A percentile compares a stretch with the other conserved stretches of the same genome.
Conservation (phyloP, 2,888 invertebrate genomes). For the Colletes collaris region DNA sequence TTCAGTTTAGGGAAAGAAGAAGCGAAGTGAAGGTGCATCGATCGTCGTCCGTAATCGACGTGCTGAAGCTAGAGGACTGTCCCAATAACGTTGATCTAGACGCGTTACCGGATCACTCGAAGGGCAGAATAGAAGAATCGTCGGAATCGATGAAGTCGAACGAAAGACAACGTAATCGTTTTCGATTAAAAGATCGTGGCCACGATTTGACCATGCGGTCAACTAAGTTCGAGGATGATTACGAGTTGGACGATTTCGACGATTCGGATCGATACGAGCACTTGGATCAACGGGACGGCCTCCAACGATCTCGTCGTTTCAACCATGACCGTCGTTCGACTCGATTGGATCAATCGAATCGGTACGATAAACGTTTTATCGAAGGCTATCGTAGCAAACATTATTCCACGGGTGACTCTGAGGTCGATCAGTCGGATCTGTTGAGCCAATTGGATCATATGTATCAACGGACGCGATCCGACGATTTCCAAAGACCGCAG, state of each 20-base stretch:
- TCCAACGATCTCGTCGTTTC: background rate
- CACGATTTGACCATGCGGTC: background rate
- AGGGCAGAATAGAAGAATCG: background rate
- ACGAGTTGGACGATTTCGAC: background rate
- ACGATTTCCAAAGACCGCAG: too few species aligned
- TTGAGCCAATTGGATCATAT: background rate
- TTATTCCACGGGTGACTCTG: background rate
- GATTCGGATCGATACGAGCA: background rate
- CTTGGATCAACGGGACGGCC: background rate
- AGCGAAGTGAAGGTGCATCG: slow-evolving; percentile 78
- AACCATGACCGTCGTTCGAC: background rate
- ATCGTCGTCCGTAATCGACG: slow-evolving; percentile 72
- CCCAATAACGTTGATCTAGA: slow-evolving; percentile 44
- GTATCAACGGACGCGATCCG: background rate
- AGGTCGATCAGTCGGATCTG: background rate
- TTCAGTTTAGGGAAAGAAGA: slow-evolving; percentile 77
- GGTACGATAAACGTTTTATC: background rate
- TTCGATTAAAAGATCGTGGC: too few species aligned
- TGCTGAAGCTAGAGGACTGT: slow-evolving; percentile 78
- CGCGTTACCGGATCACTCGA: background rate
- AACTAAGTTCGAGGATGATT: background rate
- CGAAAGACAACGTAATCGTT: background rate
- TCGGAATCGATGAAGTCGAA: background rate
- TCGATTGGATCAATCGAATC: slow-evolving; percentile 2
- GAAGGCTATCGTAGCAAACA: background rate